Evolutionary conservation across 2,113 vertebrate genomes (phyloP), one percentile per base, ranked within the genome.

Genomic region (Lepus timidus): DNA sequence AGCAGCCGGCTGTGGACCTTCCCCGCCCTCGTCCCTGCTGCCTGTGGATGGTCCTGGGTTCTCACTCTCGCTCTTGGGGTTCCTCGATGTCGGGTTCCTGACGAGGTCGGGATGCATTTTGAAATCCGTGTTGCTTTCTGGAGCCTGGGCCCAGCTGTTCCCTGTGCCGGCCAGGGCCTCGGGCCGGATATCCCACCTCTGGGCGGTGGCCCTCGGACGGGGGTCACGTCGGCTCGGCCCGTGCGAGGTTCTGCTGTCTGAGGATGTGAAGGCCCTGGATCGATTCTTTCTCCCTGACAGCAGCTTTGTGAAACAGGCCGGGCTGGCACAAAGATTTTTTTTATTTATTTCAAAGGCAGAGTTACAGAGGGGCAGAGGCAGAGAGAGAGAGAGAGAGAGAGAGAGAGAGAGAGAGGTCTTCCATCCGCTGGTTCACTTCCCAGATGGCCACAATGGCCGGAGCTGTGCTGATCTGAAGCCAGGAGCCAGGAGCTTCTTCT

Each of bases 71-170:
- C 25, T 27, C 58, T 64, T 39, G 51, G 25, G 49, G 31, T 27
- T 80, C 0, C 6, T 51, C 1, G 23, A 22, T 31, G 58, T 55
- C n/a, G 3, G 74, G 73, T 4, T 55, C 55, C 68, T 0, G 39
- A 75, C 16, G 29, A 33, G 39, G 36, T 8, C 0, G 0, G 9
- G n/a, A 71, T 4, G 3, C 4, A 0, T 31, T 90, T 71, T 17
- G 68, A 90, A 84, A 74, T 17, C 14, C 1, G 0, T 3, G 29
- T 58, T 22, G 9, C 76, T 44, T 49, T 52, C 19, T 3, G 1
- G 68, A 84, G 27, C 20, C 6, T 4, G 9, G 31, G 31, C 4
- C 20, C 31, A 1, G 13, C 33, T 1, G 25, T n/a, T 36, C 61
- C 14, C 0, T 16, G n/a, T 61, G 64, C 62, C 39, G 9, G 33